These are phyloP conservation scores for Penaeus indicus DNA, from an alignment of 1,140 invertebrate genomes.

Conservation along the genomic window DNA sequence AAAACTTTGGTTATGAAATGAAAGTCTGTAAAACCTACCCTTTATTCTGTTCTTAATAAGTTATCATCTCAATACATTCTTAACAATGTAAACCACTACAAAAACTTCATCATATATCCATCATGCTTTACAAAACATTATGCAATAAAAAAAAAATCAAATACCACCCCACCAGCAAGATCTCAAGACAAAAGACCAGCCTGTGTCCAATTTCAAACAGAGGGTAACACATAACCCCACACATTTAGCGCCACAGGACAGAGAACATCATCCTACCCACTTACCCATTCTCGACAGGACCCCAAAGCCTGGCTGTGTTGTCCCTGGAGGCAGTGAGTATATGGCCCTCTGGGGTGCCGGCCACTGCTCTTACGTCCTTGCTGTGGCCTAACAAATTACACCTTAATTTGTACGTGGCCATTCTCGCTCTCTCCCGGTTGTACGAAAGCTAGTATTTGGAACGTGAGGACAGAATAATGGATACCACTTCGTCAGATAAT, in stretches of 20 bases:
- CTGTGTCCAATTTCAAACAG: no score
- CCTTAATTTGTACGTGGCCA: conserved; percentile 80
- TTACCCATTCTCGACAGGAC: conserved; percentile 27
- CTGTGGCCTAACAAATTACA: conserved; percentile 83
- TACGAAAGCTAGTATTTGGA: not conserved
- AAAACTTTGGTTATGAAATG: no score
- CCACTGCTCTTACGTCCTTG: conserved; percentile 85
- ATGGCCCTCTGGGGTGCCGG: conserved; percentile 76
- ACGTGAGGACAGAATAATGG: not conserved
- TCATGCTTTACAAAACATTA: no score
- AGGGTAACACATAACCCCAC: no score
- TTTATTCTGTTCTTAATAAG: no score
- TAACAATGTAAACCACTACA: no score
- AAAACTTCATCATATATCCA: no score
- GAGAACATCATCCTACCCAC: not conserved
- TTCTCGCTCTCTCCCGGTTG: not conserved
- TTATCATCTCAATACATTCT: no score
- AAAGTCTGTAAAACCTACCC: no score
- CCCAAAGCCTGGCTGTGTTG: conserved; percentile 86
- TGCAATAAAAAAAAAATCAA: no score
- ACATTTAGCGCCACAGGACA: not conserved
- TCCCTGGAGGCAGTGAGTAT: conserved; percentile 89
- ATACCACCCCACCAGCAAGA: no score
- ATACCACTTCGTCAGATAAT: not conserved
- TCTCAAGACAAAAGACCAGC: no score